These are phyloP conservation scores for Byasa hedistus DNA, from an alignment of 2,888 invertebrate genomes.

Conservation along the genomic window DNA sequence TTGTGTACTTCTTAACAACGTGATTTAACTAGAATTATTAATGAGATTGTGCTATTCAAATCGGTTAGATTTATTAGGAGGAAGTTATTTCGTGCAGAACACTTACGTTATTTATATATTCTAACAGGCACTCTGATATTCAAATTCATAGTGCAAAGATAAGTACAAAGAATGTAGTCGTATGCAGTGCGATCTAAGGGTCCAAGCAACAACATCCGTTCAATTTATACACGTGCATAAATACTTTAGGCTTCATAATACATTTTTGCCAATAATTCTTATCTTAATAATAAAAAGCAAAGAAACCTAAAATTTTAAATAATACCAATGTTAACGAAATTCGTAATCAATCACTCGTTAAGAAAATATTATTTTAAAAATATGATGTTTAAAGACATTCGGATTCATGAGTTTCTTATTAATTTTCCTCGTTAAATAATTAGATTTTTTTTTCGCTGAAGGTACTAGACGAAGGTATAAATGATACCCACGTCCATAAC, in stretches of 20 bases:
- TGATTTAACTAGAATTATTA: conserved; percentile 69
- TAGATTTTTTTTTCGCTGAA: too few relatives aligned
- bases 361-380: too few relatives aligned
- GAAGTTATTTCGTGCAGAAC: conserved; percentile 66
- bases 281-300: background rate
- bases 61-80: conserved; percentile 76
- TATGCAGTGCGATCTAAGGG: conserved; percentile 41
- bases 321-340: too few relatives aligned
- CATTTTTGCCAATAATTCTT: background rate
- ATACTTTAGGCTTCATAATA: background rate
- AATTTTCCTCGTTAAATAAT: too few relatives aligned
- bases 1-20: conserved; percentile 67
- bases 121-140: conserved; percentile 62
- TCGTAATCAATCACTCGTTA: too few relatives aligned
- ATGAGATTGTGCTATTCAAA: conserved; percentile 76
- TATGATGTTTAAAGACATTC: too few relatives aligned
- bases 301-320: too few relatives aligned
- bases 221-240: background rate
- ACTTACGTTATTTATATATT: conserved; percentile 70
- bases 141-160: conserved; percentile 54
- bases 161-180: conserved; percentile 48
- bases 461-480: too few relatives aligned
- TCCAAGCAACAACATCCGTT: conserved; percentile 31
- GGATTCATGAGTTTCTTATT: too few relatives aligned
- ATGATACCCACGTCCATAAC: too few relatives aligned